These are phyloP conservation scores for Epistrophe eligans DNA, from an alignment of 2,888 invertebrate genomes.

Conservation along the genomic window DNA sequence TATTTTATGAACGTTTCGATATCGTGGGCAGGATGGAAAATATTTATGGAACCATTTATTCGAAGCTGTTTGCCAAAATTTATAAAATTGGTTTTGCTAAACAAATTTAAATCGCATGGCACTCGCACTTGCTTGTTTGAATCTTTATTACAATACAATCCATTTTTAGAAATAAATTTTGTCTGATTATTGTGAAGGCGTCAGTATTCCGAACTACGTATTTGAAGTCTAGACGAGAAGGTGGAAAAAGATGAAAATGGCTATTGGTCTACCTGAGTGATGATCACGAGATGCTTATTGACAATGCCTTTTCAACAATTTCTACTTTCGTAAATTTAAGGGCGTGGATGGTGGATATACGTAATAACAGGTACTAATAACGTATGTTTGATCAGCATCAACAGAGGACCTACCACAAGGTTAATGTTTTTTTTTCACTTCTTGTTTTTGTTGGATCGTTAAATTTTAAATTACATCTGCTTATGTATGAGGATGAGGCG, in stretches of 20 bases:
- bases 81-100: conserved; percentile 6
- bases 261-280: conserved; percentile 5
- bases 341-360: background rate
- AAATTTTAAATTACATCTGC: conserved; percentile 3
- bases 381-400: background rate
- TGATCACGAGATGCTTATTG: background rate
- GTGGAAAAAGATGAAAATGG: background rate
- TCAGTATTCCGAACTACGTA: background rate
- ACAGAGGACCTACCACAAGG: conserved; percentile 17
- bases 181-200: conserved; percentile 8
- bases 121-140: conserved; percentile 1
- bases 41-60: conserved; percentile 29
- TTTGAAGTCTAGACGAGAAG: conserved; percentile 20
- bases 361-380: conserved; percentile 8
- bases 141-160: background rate
- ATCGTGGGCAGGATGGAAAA: conserved; percentile 24
- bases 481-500: conserved; percentile 12
- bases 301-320: too few relatives aligned
- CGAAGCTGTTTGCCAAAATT: conserved; percentile 12
- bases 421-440: background rate
- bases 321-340: too few relatives aligned
- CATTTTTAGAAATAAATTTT: background rate
- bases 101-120: conserved; percentile 31
- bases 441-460: background rate
- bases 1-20: background rate